phyloP scores from a whole-genome alignment of 2,888 invertebrate genomes.

The Chalcis sispes region DNA sequence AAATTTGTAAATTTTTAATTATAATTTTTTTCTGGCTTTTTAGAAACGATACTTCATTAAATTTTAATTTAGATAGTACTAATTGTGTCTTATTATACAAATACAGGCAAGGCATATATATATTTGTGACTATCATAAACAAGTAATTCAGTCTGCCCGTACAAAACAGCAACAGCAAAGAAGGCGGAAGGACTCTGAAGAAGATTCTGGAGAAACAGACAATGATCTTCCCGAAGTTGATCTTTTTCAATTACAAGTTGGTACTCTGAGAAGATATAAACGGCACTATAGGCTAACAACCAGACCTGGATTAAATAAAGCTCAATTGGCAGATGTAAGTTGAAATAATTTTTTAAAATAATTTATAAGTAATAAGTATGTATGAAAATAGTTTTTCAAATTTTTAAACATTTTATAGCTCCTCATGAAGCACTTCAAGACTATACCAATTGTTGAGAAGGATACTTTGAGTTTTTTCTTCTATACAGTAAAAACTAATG shows the following conservation, averaged over 20 bases:
- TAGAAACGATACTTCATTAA: no score
- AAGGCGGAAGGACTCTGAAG: slow-evolving; percentile 94
- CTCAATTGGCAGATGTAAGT: slow-evolving; percentile 95
- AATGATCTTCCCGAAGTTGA: slow-evolving; percentile 95
- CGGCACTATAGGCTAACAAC: slow-evolving; percentile 94
- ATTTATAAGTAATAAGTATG: background rate
- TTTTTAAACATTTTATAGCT: slow-evolving; percentile 81
- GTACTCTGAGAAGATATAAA: slow-evolving; percentile 95
- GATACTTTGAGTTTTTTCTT: slow-evolving; percentile 96
- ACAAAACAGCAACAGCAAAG: slow-evolving; percentile 83
- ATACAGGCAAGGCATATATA: slow-evolving; percentile 93
- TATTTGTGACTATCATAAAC: slow-evolving; percentile 97
- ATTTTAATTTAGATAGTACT: no score
- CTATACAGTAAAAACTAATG: slow-evolving; percentile 96
- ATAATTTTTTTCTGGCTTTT: no score
- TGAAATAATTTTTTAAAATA: slow-evolving; percentile 28
- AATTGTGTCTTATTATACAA: no score
- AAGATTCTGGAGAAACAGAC: slow-evolving; percentile 96
- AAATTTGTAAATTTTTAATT: background rate
- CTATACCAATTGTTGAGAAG: slow-evolving; percentile 95
- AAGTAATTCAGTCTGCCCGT: slow-evolving; percentile 96
- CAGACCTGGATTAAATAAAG: slow-evolving; percentile 94
- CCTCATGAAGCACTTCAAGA: slow-evolving; percentile 95
- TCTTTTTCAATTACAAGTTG: slow-evolving; percentile 93
- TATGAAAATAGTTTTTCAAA: background rate